Percentiles rank a stretch among this genome's conserved stretches.
Evolutionary conservation across 2,888 invertebrate genomes (phyloP).

Genomic region (Dusona sp.): DNA sequence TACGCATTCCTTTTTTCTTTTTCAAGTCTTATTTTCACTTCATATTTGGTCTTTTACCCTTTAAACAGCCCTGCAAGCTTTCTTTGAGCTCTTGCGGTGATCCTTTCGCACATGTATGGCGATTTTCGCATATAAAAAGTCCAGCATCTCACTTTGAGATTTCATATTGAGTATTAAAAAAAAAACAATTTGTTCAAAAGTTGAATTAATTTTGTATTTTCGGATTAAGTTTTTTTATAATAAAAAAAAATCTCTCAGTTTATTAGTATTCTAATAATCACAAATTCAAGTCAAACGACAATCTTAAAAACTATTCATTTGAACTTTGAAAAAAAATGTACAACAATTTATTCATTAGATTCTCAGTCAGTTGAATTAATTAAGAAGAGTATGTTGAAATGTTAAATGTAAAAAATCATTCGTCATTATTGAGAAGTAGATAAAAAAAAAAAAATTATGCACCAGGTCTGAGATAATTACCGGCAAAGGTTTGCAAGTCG

Average conservation of each 20-base stretch:
- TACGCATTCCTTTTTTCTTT: not conserved
- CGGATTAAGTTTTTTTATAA: not conserved
- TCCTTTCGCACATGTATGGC: not conserved
- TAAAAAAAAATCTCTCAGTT: not conserved
- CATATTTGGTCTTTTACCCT: not conserved
- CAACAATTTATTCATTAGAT: too few species aligned
- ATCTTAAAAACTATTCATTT: too few species aligned
- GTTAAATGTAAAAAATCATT: not conserved
- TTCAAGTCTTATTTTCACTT: conserved; percentile 11
- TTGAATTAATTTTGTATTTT: too few species aligned
- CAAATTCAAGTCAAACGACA: too few species aligned
- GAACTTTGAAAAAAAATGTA: too few species aligned
- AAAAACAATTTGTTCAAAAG: not conserved
- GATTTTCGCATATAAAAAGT: not conserved
- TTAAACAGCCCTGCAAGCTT: not conserved
- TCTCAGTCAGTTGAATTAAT: not conserved
- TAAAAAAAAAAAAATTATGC: not conserved
- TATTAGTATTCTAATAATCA: not conserved
- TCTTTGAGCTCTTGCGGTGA: not conserved
- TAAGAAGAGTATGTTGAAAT: not conserved
- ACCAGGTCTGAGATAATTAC: not conserved
- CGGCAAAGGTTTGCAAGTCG: conserved; percentile 1
- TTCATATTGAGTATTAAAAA: not conserved
- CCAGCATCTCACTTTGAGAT: not conserved
- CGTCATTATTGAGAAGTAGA: not conserved